Percentiles rank a stretch among this genome's conserved stretches.
Conservation (phyloP, 2,888 invertebrate genomes). For the Liopterus haemorrhoidalis region DNA sequence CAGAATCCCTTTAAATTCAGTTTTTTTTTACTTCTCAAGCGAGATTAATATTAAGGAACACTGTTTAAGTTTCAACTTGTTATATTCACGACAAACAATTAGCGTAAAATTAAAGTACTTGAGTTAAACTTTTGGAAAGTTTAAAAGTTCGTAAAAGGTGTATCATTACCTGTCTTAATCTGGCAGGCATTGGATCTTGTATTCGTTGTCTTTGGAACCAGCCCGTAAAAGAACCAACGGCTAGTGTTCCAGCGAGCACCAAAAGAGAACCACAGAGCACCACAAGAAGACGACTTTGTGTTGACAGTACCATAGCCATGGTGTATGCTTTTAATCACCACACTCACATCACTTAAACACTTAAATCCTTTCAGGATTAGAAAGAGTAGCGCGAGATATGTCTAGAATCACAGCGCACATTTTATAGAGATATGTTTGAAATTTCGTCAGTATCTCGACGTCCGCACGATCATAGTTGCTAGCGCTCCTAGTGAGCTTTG, state of each 20-base stretch:
- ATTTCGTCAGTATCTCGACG: not conserved
- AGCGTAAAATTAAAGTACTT: no score
- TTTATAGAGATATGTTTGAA: constrained; percentile 2
- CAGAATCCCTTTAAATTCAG: no score
- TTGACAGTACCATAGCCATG: constrained; percentile 63
- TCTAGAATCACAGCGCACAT: not conserved
- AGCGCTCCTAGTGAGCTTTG: constrained; percentile 39
- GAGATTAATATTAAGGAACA: no score
- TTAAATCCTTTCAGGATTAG: not conserved
- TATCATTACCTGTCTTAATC: constrained; percentile 57
- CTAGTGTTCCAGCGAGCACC: constrained; percentile 52
- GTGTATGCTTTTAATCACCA: constrained; percentile 12
- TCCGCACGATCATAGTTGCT: constrained; percentile 23
- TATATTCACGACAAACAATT: no score
- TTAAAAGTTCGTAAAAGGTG: not conserved
- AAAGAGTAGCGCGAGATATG: not conserved
- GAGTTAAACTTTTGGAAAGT: not conserved
- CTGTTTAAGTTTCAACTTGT: no score
- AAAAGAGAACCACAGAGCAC: constrained; percentile 53
- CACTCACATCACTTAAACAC: constrained; percentile 20
- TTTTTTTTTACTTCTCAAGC: no score
- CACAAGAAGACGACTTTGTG: constrained; percentile 56
- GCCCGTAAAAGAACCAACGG: constrained; percentile 55
- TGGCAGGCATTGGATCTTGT: constrained; percentile 52
- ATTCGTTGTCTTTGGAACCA: constrained; percentile 54